A percentile compares a stretch with the other conserved stretches of the same genome.
These are phyloP conservation scores for Notocelia uddmanniana DNA, from an alignment of 2,888 invertebrate species.

Conservation along the genomic window DNA sequence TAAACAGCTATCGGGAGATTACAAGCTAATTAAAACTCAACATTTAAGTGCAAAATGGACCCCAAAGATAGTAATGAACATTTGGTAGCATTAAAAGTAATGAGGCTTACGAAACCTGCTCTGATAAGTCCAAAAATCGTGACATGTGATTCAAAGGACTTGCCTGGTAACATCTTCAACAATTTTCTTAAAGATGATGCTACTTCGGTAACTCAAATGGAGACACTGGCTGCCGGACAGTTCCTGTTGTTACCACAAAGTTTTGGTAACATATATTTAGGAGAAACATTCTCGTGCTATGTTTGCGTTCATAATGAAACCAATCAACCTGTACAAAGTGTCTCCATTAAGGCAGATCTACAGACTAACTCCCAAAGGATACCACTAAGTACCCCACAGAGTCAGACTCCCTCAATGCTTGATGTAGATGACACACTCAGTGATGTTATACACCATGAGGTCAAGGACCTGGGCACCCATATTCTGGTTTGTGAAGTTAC, in stretches of 20 bases:
- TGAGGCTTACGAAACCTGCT: slow-evolving; percentile 97
- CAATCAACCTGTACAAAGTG: slow-evolving; percentile 92
- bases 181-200: slow-evolving; percentile 93
- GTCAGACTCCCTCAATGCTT: slow-evolving; percentile 86
- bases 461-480: slow-evolving; percentile 99
- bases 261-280: slow-evolving; percentile 98
- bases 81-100: slow-evolving; percentile 91
- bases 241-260: slow-evolving; percentile 97
- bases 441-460: slow-evolving; percentile 99
- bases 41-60: slow-evolving; percentile 74
- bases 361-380: slow-evolving; percentile 97
- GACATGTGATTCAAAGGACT: slow-evolving; percentile 93
- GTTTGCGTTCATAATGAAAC: slow-evolving; percentile 99
- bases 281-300: slow-evolving; percentile 99
- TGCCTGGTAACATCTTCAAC: slow-evolving; percentile 93
- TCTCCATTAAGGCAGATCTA: slow-evolving; percentile 95
- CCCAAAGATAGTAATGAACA: slow-evolving; percentile 87
- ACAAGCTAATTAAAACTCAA: slow-evolving; percentile 36
- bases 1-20: background rate
- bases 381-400: slow-evolving; percentile 91
- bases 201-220: slow-evolving; percentile 92
- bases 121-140: slow-evolving; percentile 93
- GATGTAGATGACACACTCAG: slow-evolving; percentile 95
- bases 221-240: slow-evolving; percentile 94
- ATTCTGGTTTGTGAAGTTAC: slow-evolving; percentile 98